These are phyloP conservation scores for Podilymbus podiceps DNA, from an alignment of 2,113 vertebrate species.

Conservation along the genomic window DNA sequence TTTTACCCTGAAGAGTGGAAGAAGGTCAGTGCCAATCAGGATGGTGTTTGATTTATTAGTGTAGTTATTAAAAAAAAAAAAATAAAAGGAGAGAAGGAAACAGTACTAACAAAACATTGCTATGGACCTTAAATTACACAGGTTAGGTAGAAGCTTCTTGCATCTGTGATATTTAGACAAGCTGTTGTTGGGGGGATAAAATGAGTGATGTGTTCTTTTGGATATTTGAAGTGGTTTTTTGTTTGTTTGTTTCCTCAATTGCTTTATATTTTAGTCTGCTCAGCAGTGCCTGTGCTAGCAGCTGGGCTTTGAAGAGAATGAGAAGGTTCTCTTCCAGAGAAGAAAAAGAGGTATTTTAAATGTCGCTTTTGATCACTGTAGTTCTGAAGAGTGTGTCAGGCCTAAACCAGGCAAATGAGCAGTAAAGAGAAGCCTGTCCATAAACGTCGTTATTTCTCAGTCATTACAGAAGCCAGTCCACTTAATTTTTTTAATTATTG, in stretches of 20 bases:
- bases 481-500: neutral
- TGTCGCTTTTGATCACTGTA: neutral
- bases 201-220: neutral
- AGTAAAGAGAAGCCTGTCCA: neutral
- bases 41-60: neutral
- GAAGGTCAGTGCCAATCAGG: neutral
- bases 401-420: neutral
- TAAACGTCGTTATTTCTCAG: neutral
- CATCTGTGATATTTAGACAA: neutral
- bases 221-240: neutral
- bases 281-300: neutral
- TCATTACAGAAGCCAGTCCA: neutral
- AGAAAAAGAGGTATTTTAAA: neutral
- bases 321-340: neutral
- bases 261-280: neutral
- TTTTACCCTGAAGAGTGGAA: neutral
- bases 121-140: neutral
- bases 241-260: neutral
- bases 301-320: neutral
- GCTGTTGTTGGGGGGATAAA: neutral
- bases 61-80: neutral
- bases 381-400: neutral
- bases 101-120: fast-evolving
- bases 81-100: neutral
- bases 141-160: neutral